Evolutionary conservation across 2,113 vertebrate genomes (phyloP).

Genomic region (Craseonycteris thonglongyai): DNA sequence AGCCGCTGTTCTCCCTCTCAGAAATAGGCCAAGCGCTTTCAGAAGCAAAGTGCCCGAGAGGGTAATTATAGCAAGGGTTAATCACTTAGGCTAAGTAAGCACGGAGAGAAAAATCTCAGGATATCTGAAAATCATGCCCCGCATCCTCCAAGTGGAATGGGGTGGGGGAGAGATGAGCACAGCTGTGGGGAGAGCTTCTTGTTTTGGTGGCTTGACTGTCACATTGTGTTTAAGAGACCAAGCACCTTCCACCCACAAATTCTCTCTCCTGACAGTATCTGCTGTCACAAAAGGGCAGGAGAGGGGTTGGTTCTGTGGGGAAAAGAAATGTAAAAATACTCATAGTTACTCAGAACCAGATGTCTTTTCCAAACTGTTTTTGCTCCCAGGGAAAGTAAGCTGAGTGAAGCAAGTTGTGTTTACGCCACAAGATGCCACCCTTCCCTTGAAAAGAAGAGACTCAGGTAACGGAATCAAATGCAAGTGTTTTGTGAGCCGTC

Average conservation of each 20-base stretch:
- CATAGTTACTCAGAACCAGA: not conserved
- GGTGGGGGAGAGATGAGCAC: not conserved
- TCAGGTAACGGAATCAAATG: not conserved
- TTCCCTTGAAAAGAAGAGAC: constrained; percentile 43
- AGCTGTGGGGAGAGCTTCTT: not conserved
- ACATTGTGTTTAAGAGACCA: not conserved
- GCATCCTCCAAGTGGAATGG: not conserved
- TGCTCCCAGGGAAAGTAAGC: not conserved
- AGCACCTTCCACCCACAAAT: not conserved
- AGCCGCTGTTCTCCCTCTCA: not conserved
- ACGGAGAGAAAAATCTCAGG: not conserved
- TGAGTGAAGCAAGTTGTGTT: constrained; percentile 9
- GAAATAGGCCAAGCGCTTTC: constrained; percentile 26
- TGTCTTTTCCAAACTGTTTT: constrained; percentile 8
- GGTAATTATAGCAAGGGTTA: constrained; percentile 9
- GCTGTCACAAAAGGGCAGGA: not conserved
- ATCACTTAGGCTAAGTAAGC: not conserved
- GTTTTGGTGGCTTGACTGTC: not conserved
- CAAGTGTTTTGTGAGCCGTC: not conserved
- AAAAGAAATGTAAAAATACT: constrained; percentile 9
- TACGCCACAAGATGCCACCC: constrained; percentile 57
- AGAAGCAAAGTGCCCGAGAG: not conserved
- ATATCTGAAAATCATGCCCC: not conserved
- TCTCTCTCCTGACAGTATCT: not conserved
- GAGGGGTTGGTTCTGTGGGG: not conserved